Conservation (phyloP, 2,888 invertebrate genomes). For the Agrypnus murinus region DNA sequence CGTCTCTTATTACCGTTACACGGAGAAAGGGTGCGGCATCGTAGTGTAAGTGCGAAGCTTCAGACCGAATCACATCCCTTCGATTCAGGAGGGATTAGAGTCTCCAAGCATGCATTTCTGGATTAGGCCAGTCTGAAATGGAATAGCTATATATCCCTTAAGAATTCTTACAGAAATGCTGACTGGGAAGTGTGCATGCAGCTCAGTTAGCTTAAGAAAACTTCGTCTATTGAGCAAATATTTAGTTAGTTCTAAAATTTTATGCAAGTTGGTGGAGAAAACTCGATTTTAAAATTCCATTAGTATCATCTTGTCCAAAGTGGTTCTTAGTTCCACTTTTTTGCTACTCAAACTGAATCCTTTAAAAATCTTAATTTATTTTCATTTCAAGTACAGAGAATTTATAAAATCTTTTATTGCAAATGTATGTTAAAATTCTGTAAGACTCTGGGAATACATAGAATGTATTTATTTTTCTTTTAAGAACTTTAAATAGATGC, state of each 20-base stretch:
- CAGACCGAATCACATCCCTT: slow-evolving; percentile 48
- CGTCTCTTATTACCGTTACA: slow-evolving; percentile 48
- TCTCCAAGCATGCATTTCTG: slow-evolving; percentile 49
- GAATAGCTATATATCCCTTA: slow-evolving; percentile 39
- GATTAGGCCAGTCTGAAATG: slow-evolving; percentile 47
- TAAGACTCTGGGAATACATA: too few species aligned
- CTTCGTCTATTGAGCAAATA: slow-evolving; percentile 16
- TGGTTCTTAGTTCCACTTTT: too few species aligned
- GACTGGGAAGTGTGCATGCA: slow-evolving; percentile 19
- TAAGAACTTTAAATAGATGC: too few species aligned
- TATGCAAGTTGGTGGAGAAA: neutral
- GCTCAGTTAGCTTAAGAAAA: neutral
- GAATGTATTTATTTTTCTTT: too few species aligned
- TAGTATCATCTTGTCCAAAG: too few species aligned
- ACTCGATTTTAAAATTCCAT: too few species aligned
- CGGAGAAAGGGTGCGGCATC: slow-evolving; percentile 39
- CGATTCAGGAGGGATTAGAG: slow-evolving; percentile 52
- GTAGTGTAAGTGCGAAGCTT: slow-evolving; percentile 39
- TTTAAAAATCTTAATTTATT: too few species aligned
- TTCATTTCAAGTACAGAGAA: too few species aligned
- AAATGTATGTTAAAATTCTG: too few species aligned
- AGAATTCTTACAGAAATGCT: slow-evolving; percentile 35
- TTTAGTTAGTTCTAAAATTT: slow-evolving; percentile 7
- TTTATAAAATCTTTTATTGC: too few species aligned
- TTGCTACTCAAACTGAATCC: too few species aligned